phyloP scores from a whole-genome alignment of 2,113 vertebrate genomes.

The Benitochromis conjunctus region DNA sequence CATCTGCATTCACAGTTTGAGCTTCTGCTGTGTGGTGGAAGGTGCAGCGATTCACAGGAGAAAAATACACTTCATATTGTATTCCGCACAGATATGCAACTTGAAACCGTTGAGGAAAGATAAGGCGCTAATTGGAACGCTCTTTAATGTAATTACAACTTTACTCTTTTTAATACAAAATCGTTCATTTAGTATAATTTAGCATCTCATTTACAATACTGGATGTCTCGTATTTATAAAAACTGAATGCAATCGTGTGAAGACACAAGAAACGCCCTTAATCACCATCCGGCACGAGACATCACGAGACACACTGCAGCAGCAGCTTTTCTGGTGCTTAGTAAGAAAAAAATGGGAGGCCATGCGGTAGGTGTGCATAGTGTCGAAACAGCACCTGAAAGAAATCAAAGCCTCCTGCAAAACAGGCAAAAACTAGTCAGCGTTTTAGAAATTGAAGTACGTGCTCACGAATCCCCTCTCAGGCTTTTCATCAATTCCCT shows the following conservation, averaged over 20 bases:
- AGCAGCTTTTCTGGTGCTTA: neutral
- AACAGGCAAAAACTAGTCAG: neutral
- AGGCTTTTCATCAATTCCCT: neutral
- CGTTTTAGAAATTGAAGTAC: neutral
- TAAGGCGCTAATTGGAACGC: slow-evolving; percentile 24
- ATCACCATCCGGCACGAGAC: neutral
- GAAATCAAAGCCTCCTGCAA: neutral
- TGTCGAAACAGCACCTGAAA: neutral
- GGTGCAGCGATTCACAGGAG: neutral
- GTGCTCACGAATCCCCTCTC: neutral
- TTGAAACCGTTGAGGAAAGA: slow-evolving; percentile 7
- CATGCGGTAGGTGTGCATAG: neutral
- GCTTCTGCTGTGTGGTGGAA: neutral
- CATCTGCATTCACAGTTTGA: slow-evolving; percentile 23
- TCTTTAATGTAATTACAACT: slow-evolving; percentile 35
- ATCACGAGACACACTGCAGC: neutral
- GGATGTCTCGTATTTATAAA: neutral
- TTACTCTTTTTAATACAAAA: slow-evolving; percentile 6
- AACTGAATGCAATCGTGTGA: neutral
- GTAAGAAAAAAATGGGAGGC: neutral
- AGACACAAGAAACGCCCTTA: neutral
- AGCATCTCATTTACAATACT: slow-evolving; percentile 17
- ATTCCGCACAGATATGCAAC: slow-evolving; percentile 4
- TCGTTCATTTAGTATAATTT: neutral
- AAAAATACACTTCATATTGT: neutral